phyloP scores from a whole-genome alignment of 2,797 vertebrate genomes.

The Sphenopsis melanotis region DNA sequence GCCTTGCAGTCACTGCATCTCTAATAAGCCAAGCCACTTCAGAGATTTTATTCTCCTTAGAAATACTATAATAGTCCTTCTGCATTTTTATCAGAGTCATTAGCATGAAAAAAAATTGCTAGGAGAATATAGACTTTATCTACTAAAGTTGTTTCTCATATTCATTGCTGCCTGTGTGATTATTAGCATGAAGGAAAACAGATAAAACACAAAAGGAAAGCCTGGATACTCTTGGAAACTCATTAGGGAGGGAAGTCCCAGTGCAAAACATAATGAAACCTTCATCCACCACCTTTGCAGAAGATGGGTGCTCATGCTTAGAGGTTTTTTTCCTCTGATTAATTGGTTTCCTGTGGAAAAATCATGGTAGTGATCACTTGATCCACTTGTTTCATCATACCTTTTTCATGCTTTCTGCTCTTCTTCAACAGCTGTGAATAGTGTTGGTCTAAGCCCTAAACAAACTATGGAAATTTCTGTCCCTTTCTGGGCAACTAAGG shows the following conservation, averaged over 20 bases:
- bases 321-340: not conserved
- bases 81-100: not conserved
- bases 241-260: not conserved
- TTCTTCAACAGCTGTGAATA: not conserved
- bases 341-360: not conserved
- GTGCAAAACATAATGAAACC: not conserved
- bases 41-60: not conserved
- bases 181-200: not conserved
- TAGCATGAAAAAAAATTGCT: not conserved
- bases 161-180: not conserved
- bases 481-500: not conserved
- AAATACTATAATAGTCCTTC: not conserved
- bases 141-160: not conserved
- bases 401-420: not conserved
- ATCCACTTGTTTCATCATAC: not conserved
- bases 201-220: not conserved
- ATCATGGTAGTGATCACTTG: not conserved
- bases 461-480: not conserved
- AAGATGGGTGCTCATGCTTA: not conserved
- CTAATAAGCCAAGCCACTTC: slow-evolving; percentile 7
- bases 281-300: not conserved
- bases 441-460: not conserved
- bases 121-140: not conserved
- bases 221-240: not conserved
- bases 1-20: not conserved